Conservation (phyloP, 1,140 invertebrate species). For the Pogonus chalceus region DNA sequence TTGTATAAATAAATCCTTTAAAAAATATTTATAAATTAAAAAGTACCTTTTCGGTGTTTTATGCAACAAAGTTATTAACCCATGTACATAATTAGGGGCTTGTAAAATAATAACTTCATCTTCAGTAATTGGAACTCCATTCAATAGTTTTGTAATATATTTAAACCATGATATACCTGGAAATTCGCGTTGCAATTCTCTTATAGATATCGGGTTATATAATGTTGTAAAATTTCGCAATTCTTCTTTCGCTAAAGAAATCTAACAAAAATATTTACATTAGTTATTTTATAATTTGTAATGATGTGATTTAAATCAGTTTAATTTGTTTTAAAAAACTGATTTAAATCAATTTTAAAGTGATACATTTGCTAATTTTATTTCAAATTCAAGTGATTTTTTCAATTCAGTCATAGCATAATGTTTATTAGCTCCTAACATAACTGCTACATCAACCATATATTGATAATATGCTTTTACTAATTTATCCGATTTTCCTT, state of each 20-base stretch:
- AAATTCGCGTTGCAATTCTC: conserved; percentile 12
- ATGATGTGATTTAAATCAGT: no score
- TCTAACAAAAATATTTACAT: conserved; percentile 3
- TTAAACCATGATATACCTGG: conserved; percentile 60
- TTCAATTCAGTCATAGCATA: conserved; percentile 58
- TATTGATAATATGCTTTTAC: conserved; percentile 66
- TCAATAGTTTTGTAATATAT: conserved; percentile 68
- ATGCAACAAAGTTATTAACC: conserved; percentile 49
- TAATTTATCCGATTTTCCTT: conserved; percentile 64
- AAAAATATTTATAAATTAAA: no score
- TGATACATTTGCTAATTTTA: conserved; percentile 67
- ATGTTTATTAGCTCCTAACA: conserved; percentile 65
- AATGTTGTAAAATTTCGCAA: conserved; percentile 12
- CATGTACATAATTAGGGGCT: conserved; percentile 63
- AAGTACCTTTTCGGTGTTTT: conserved; percentile 46
- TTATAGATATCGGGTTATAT: conserved; percentile 14
- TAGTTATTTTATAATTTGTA: background rate
- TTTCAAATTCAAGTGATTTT: conserved; percentile 82
- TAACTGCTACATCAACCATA: conserved; percentile 70
- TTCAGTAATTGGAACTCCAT: conserved; percentile 44
- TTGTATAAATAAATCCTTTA: no score
- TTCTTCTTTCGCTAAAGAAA: conserved; percentile 12
- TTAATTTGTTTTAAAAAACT: no score
- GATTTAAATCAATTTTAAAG: background rate
- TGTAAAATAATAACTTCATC: conserved; percentile 71